phyloP scores from a whole-genome alignment of 2,888 invertebrate species.

The Octodonta nipae region DNA sequence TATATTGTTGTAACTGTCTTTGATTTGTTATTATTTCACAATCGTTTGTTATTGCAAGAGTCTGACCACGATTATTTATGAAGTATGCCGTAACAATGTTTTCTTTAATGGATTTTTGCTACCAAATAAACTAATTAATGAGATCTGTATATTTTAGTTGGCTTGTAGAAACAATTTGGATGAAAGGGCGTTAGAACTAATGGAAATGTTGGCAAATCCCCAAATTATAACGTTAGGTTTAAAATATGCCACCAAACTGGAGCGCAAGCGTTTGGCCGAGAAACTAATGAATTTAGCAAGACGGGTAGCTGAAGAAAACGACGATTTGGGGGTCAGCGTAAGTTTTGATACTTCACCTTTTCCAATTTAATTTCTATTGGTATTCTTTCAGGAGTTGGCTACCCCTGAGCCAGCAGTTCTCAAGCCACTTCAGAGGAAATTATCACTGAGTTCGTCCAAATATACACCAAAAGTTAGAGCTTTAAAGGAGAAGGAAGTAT shows the following conservation, averaged over 20 bases:
- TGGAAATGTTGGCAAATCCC: conserved; percentile 65
- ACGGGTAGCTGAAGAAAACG: conserved; percentile 19
- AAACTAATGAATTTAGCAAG: conserved; percentile 42
- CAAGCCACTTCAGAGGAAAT: conserved; percentile 12
- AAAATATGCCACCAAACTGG: conserved; percentile 73
- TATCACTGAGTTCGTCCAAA: conserved; percentile 10
- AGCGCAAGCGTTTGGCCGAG: conserved; percentile 65
- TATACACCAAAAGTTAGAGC: conserved; percentile 9
- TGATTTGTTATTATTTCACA: no score
- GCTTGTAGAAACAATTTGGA: conserved; percentile 76
- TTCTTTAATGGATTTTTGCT: no score
- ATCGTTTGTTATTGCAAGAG: no score
- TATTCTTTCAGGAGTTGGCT: conserved; percentile 11
- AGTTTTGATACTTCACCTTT: no score
- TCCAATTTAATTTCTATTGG: no score
- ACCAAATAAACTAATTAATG: no score
- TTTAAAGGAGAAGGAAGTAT: conserved; percentile 8
- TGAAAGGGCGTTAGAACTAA: conserved; percentile 73
- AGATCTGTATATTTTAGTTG: conserved; percentile 40
- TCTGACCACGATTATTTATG: no score
- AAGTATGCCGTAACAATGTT: no score
- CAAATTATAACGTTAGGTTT: conserved; percentile 69
- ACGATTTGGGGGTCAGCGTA: conserved; percentile 15
- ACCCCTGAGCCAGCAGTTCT: conserved; percentile 8
- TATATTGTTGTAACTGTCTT: no score